Conservation (phyloP, 2,113 vertebrate genomes). For the Capreolus pygargus region DNA sequence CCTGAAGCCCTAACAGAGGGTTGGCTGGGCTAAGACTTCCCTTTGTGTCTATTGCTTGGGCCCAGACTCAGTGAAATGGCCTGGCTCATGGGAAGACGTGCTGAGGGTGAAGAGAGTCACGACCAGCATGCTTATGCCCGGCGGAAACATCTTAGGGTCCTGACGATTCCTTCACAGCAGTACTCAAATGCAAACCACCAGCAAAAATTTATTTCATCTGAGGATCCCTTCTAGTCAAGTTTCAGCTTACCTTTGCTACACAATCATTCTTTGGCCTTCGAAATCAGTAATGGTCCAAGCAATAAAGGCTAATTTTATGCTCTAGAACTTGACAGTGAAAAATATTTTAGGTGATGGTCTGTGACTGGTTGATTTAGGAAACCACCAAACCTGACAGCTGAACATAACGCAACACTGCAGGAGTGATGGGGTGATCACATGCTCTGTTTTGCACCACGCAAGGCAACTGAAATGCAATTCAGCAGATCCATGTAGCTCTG, state of each 20-base stretch:
- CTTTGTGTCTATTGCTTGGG: not conserved
- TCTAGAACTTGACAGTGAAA: conserved; percentile 60
- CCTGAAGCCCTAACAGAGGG: not conserved
- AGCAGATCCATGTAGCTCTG: not conserved
- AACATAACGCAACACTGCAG: not conserved
- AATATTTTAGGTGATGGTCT: conserved; percentile 49
- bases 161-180: not conserved
- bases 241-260: not conserved
- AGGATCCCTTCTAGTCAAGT: not conserved
- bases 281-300: conserved; percentile 43
- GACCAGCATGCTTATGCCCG: not conserved
- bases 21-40: not conserved
- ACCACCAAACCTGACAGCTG: not conserved
- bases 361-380: conserved; percentile 55
- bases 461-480: not conserved
- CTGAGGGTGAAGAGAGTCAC: not conserved
- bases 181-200: conserved; percentile 18
- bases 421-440: not conserved
- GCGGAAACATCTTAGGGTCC: not conserved
- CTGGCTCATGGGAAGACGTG: not conserved
- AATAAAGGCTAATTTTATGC: conserved; percentile 54
- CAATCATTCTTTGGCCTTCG: not conserved
- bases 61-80: not conserved
- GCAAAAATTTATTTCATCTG: conserved; percentile 20
- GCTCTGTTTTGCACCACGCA: not conserved